Conservation (phyloP, 2,797 vertebrate genomes). For the Fringilla coelebs region DNA sequence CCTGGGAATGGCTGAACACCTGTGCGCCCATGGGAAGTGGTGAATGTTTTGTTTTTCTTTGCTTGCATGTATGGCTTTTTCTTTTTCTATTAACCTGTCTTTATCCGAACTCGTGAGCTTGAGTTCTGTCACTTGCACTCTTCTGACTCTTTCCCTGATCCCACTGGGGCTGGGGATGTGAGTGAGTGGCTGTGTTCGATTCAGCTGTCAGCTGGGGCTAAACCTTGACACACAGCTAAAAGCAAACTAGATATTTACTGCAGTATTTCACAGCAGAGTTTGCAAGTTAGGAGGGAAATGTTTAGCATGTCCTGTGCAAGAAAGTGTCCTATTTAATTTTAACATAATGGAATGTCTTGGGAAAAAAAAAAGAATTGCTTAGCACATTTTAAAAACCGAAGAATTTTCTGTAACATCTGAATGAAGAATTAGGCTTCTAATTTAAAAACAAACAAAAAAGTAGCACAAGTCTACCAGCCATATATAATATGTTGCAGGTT, state of each 20-base stretch:
- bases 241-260: neutral
- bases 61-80: neutral
- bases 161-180: accelerated
- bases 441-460: neutral
- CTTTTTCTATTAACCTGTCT: accelerated
- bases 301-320: neutral
- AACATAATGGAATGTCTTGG: neutral
- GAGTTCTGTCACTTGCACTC: neutral
- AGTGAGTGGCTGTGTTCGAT: accelerated
- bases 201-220: neutral
- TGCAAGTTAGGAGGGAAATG: neutral
- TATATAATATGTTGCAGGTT: neutral
- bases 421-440: neutral
- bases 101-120: neutral
- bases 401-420: neutral
- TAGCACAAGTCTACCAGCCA: neutral
- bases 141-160: neutral
- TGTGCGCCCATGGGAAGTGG: accelerated
- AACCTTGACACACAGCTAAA: neutral
- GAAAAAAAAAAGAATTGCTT: neutral
- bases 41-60: neutral
- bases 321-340: neutral
- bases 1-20: neutral
- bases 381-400: neutral
- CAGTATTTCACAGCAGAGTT: neutral